Evolutionary conservation across 2,797 vertebrate species (phyloP), one percentile per base, ranked within the genome.

Genomic region (Eospalax fontanierii): DNA sequence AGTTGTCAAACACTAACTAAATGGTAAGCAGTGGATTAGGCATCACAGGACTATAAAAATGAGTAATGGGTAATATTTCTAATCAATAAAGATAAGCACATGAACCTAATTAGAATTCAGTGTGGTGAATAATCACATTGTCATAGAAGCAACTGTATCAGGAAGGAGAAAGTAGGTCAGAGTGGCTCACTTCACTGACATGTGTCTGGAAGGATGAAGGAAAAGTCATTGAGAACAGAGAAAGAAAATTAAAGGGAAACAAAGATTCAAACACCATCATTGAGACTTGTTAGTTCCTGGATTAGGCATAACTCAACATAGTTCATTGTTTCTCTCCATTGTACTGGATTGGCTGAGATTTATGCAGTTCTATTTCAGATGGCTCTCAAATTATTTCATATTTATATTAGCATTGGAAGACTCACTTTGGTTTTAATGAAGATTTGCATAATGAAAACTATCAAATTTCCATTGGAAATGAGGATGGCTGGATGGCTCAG

Each of bases 341-440:
- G 11, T 26, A 14, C 30, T 75, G 6, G 33, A 21, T 11, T 24
- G 73, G 28, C 78, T n/a, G 19, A 89, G 90, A 79, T 57, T 59
- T 0, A n/a, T 22, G 24, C 40, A n/a, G 4, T n/a, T 50, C 0
- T 33, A 2, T 50, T 91, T 80, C 65, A 28, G 33, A 24, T 66
- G 35, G 28, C 74, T 81, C 86, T 50, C 78, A 76, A 76, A 46
- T 86, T 66, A 68, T 73, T 75, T 61, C 5, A 43, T 85, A 40
- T 75, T 80, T 94, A 12, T 40, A n/a, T 35, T 90, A 78, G 5
- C 81, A 35, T 68, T 82, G 14, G 21, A 80, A 79, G 33, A 15
- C 14, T 28, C 21, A 35, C 73, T 70, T 95, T 33, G 30, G 1
- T 89, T 79, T 90, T 79, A 33, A 50, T 50, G 91, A 93, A 89